Evolutionary conservation across 2,113 vertebrate genomes (phyloP), one percentile per base, ranked within the genome.

Genomic region (Pogona vitticeps): DNA sequence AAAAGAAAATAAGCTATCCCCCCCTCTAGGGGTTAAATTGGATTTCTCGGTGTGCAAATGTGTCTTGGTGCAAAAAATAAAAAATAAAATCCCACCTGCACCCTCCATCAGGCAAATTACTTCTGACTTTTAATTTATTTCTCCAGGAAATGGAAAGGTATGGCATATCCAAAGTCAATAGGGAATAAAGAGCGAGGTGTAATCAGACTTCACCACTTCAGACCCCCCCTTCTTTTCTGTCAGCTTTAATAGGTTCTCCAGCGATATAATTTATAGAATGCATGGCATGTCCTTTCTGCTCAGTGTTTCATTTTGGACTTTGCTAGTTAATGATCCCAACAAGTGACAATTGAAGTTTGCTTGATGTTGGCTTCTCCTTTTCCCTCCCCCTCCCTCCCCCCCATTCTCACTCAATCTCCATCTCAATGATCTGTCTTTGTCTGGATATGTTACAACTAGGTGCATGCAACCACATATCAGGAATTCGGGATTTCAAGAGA

Each of bases 91-190:
- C 95, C 95, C 97, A 98, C 97, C 97, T 98, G 97, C 97, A 97
- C 96, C 95, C 96, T 97, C 97, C 96, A 92, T 99, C 98, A 99
- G 96, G 97, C 97, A 99, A 99, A 99, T 99, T 98, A 99, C 96
- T 99, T 99, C 98, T 99, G 98, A 99, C 98, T 99, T 99, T 98
- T 99, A 99, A 99, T 99, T 99, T 99, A 99, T 99, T 99, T 99
- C 97, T 95, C 97, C 94, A 98, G 98, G 98, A 99, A 99, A 99
- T 98, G 97, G 98, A 98, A 99, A 98, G 97, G 97, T 98, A 97
- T 97, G 97, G 98, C 97, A 97, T 97, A 97, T 96, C 97, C 97
- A 98, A 97, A 98, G 98, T 98, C 98, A 98, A 98, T 97, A 97
- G 97, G 97, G 97, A 97, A 97, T 96, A 96, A 96, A 96, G 96